Evolutionary conservation across 2,888 invertebrate genomes (phyloP), one percentile per base, ranked within the genome.

Genomic region (Zaprionus bogoriensis): DNA sequence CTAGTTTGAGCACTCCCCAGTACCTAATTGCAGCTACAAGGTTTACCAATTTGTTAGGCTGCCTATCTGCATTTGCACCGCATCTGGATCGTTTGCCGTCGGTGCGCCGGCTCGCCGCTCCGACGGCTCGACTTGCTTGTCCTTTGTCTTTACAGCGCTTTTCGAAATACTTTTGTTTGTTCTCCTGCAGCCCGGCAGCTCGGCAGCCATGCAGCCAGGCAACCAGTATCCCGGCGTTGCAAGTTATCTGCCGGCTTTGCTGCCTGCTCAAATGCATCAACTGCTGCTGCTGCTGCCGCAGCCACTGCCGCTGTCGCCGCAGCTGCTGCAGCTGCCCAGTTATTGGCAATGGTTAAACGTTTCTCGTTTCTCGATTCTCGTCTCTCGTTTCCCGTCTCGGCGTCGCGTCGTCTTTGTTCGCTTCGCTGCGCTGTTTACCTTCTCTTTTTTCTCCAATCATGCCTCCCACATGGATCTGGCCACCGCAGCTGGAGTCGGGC

Each of bases 321-420:
- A 10, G n/a, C 45, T 59, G 50, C 61, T 38, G 46, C 22, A 28
- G 46, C 47, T 66, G 74, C 74, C 77, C 79, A 71, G 74, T 69
- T 79, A 79, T 79, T 79, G 83, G 80, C 79, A 81, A 63, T 68
- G 75, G 65, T 65, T 74, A 77, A 83, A 74, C 61, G 78, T 61
- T 65, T 41, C 71, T 55, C 57, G n/a, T n/a, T n/a, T n/a, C n/a
- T n/a, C n/a, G n/a, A n/a, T n/a, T n/a, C n/a, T n/a, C n/a, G n/a
- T n/a, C n/a, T n/a, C n/a, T n/a, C 61, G 78, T 61, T 65, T 41
- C 71, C 52, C 57, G 50, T 65, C 63, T 74, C 62, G 36, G 52
- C 36, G 61, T 58, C 76, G 64, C 47, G 12, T 7, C 25, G 25
- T 69, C 82, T 82, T 80, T 80, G 82, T 82, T 68, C 77, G 55